Evolutionary conservation across 2,888 invertebrate species (phyloP), one percentile per base, ranked within the genome.

Genomic region (Lithophane socia): DNA sequence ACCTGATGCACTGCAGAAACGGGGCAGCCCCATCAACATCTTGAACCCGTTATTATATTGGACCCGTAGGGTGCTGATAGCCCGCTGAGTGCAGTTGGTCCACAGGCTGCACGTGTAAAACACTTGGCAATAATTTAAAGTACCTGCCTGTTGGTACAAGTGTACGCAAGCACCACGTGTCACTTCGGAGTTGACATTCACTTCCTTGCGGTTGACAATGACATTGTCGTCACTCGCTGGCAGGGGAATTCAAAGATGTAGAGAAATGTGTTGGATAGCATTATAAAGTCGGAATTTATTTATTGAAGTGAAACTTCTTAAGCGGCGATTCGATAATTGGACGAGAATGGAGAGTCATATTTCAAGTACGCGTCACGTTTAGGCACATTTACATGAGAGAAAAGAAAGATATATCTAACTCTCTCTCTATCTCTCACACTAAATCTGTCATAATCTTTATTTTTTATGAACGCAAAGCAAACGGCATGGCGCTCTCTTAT

Each of bases 181-280:
- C 72, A 63, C 60, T 63, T 64, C 65, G 74, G 61, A 69, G n/a
- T 49, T 71, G 73, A 49, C 80, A 77, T 75, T 79, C 76, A 75
- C 75, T 73, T 80, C 71, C 67, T 74, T 87, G 86, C 44, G 64
- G 60, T 56, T 88, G 88, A 88, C 86, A 85, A 66, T 87, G 86
- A 82, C 70, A 88, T 82, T 88, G 86, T 76, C 81, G 85, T 79
- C 80, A 88, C 76, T 37, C 65, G 21, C 21, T 52, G 37, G 42
- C 47, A 9, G 49, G 54, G 24, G 18, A 66, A 13, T n/a, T 78
- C 83, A 74, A 16, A 70, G 77, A 83, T 73, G 0, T 77, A 74
- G 12, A 60, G 24, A 37, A 12, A 61, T 24, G 21, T 44, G 12
- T 56, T 60, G 49, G 42, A 42, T 58, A 12, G 10, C 8, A 29